Conservation (phyloP, 1,140 invertebrate species). For the Maconellicoccus hirsutus region DNA sequence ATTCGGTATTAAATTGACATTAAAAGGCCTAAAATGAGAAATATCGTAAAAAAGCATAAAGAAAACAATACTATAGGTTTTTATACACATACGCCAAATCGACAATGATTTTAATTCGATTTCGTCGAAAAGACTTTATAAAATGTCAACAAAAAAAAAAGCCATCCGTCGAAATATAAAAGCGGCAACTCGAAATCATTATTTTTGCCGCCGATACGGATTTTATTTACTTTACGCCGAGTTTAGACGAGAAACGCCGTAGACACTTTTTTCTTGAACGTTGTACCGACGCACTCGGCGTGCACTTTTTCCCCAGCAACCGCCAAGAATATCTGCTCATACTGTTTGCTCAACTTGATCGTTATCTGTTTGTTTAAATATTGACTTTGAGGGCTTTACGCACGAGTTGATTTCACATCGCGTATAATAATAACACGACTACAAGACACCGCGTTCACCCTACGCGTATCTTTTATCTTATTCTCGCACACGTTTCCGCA, state of each 20-base stretch:
- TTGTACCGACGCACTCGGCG: no score
- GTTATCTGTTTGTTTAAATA: slow-evolving; percentile 9
- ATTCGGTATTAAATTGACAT: not conserved
- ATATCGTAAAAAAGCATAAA: not conserved
- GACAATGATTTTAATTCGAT: slow-evolving; percentile 4
- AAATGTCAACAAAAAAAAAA: not conserved
- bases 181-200: not conserved
- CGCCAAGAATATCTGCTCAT: not conserved
- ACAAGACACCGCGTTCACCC: not conserved
- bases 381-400: not conserved
- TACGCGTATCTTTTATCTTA: not conserved
- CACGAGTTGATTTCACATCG: not conserved
- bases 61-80: no score
- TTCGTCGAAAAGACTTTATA: not conserved
- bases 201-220: slow-evolving; percentile 2
- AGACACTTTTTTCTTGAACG: not conserved
- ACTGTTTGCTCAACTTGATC: not conserved
- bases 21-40: not conserved
- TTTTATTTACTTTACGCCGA: not conserved
- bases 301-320: no score
- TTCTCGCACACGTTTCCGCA: no score
- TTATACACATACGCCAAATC: not conserved
- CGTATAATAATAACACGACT: not conserved
- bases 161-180: not conserved
- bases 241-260: not conserved